Evolutionary conservation across 2,888 invertebrate genomes (phyloP).

Genomic region (Agriopis leucophaearia): DNA sequence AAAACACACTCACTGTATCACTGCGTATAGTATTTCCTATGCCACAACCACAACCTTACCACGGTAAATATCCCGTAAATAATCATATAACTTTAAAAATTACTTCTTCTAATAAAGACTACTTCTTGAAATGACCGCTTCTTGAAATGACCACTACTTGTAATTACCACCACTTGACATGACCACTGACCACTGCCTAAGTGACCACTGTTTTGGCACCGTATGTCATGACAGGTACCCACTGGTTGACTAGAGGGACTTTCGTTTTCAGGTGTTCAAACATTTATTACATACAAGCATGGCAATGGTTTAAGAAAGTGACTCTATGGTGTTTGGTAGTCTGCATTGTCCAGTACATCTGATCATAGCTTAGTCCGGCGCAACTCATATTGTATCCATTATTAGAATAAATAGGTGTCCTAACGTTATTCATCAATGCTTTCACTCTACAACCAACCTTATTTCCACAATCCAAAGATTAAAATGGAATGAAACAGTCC

Average conservation of each 20-base stretch:
- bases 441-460: constrained; percentile 33
- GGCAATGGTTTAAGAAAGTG: background rate
- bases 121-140: no score
- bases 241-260: accelerated
- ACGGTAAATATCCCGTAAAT: no score
- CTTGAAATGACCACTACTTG: no score
- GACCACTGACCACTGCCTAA: no score
- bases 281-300: background rate
- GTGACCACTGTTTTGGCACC: no score
- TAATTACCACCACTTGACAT: no score
- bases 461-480: constrained; percentile 17
- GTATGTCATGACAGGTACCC: no score
- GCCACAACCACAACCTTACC: no score
- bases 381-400: constrained; percentile 55
- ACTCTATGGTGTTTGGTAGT: constrained; percentile 50
- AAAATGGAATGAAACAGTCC: constrained; percentile 37
- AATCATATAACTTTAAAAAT: no score
- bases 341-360: constrained; percentile 70
- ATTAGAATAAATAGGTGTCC: constrained; percentile 48
- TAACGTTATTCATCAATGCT: constrained; percentile 37
- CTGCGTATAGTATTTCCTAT: no score
- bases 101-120: no score
- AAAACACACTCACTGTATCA: no score
- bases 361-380: constrained; percentile 67
- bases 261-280: background rate